Evolutionary conservation across 2,888 invertebrate species (phyloP).

Genomic region (Orthonychiurus folsomi): DNA sequence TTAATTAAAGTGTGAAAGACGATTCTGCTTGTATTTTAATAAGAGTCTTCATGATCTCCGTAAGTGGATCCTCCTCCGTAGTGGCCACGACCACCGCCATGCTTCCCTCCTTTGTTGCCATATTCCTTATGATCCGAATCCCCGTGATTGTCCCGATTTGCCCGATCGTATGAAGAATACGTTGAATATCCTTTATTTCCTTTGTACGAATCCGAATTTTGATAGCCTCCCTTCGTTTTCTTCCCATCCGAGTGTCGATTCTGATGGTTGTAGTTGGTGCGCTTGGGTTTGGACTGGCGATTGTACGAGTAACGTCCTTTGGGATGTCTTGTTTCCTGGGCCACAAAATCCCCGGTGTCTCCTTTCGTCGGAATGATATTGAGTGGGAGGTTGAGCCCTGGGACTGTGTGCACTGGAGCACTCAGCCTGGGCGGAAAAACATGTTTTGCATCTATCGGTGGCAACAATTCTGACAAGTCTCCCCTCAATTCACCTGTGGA

Average conservation of each 20-base stretch:
- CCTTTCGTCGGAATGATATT: neutral
- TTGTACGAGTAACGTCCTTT: conserved; percentile 10
- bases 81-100: conserved; percentile 10
- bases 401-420: neutral
- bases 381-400: neutral
- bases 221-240: conserved; percentile 14
- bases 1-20: neutral
- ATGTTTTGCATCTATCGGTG: neutral
- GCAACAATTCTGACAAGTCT: neutral
- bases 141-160: conserved; percentile 16
- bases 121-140: conserved; percentile 20
- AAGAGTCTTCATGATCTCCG: conserved; percentile 13
- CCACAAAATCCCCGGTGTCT: neutral
- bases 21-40: conserved; percentile 1
- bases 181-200: conserved; percentile 18
- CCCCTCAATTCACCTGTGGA: no score
- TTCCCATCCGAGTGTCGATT: conserved; percentile 19
- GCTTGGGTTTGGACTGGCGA: conserved; percentile 11
- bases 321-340: conserved; percentile 1
- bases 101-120: conserved; percentile 12
- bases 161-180: conserved; percentile 16
- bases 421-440: neutral
- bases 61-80: conserved; percentile 5
- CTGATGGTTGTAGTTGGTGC: conserved; percentile 11
- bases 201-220: conserved; percentile 17